Evolutionary conservation across 2,797 vertebrate genomes (phyloP).

Genomic region (Naso thynnoides): DNA sequence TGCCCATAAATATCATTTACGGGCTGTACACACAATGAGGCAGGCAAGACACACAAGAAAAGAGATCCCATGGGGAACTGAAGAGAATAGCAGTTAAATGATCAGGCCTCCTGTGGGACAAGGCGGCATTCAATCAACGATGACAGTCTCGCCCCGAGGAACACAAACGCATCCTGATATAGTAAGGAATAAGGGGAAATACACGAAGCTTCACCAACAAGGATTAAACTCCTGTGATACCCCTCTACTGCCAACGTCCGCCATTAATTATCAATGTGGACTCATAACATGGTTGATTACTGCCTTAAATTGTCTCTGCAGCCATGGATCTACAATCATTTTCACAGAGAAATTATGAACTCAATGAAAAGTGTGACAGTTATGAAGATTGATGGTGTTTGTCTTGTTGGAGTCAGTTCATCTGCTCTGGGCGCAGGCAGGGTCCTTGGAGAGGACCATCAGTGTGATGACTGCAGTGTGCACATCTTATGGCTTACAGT

Average conservation of each 20-base stretch:
- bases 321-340: constrained; percentile 40
- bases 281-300: constrained; percentile 77
- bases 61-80: constrained; percentile 56
- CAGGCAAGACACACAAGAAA: constrained; percentile 46
- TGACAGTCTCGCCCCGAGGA: constrained; percentile 72
- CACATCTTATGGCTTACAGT: constrained; percentile 17
- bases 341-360: constrained; percentile 69
- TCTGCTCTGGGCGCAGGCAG: constrained; percentile 26
- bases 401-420: constrained; percentile 58
- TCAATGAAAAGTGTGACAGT: constrained; percentile 75
- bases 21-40: constrained; percentile 60
- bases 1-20: constrained; percentile 73
- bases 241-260: constrained; percentile 13
- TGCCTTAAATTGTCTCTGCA: constrained; percentile 68
- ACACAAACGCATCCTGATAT: constrained; percentile 64
- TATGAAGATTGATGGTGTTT: constrained; percentile 72
- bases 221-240: constrained; percentile 46
- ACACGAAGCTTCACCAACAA: constrained; percentile 49
- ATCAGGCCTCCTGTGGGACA: constrained; percentile 77
- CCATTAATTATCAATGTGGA: constrained; percentile 71
- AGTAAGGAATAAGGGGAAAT: constrained; percentile 65
- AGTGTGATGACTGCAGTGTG: constrained; percentile 25
- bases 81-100: constrained; percentile 77
- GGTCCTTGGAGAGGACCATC: constrained; percentile 48
- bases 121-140: constrained; percentile 78